These are phyloP conservation scores for Beaufortia kweichowensis DNA, from an alignment of 2,113 vertebrate genomes.

Conservation along the genomic window DNA sequence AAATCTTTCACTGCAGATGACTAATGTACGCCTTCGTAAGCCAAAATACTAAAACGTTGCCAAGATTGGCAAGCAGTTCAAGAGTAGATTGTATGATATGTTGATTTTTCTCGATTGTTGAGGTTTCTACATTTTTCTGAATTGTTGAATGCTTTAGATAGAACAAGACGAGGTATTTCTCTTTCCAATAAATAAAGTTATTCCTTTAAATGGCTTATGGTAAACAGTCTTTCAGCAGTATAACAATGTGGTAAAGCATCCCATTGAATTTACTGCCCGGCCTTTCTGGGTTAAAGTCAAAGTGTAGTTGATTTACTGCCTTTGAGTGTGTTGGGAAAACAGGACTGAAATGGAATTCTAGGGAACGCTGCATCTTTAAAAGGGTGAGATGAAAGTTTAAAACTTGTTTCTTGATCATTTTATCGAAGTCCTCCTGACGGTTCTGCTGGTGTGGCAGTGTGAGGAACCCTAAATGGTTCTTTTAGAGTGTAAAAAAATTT, in stretches of 20 bases:
- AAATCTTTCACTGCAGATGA: neutral
- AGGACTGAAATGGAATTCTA: slow-evolving; percentile 55
- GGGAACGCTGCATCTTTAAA: slow-evolving; percentile 20
- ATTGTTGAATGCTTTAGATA: slow-evolving; percentile 20
- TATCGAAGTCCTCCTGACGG: no score
- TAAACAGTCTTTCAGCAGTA: slow-evolving; percentile 48
- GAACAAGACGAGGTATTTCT: slow-evolving; percentile 11
- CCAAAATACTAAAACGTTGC: no score
- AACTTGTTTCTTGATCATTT: neutral
- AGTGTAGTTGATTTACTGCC: slow-evolving; percentile 44
- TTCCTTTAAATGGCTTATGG: slow-evolving; percentile 8
- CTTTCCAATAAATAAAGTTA: slow-evolving; percentile 23
- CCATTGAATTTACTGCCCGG: slow-evolving; percentile 47
- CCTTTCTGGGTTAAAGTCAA: slow-evolving; percentile 43
- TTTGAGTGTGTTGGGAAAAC: slow-evolving; percentile 49
- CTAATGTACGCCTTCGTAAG: neutral
- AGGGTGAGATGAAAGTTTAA: neutral
- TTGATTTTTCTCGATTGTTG: no score
- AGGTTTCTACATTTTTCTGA: no score
- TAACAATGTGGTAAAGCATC: slow-evolving; percentile 50
- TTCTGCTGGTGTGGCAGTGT: no score
- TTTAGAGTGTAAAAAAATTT: no score
- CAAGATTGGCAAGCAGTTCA: neutral
- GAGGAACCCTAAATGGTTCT: no score
- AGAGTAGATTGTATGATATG: neutral